Base-by-base conservation (phyloP, 1,140 invertebrate species). In the Meloidogyne hapla region DNA sequence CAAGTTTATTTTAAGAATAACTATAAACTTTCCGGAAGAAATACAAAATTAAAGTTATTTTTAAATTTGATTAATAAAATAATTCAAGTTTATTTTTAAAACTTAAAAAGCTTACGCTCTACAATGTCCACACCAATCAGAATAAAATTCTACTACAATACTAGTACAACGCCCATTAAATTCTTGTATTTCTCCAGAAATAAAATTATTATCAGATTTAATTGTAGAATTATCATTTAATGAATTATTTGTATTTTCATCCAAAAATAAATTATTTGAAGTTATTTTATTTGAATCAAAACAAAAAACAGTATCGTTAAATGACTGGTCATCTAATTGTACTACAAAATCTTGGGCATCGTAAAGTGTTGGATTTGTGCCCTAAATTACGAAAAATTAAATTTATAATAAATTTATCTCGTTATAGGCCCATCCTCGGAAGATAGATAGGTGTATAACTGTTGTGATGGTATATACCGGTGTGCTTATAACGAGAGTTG, bases 111-210 rank as follows among this genome's bases (percentile, higher is more conserved):
- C 83, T 45, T 84, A 86, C n/a, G 75, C 26, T 73, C 84, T 69
- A 62, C 84, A 86, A 76, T 86, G 84, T 8, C 85, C 85, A 67
- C 85, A 86, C 84, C 86, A 86, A 67, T 86, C 85, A 26, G 84
- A 84, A 75, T 86, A 86, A 74, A 86, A 86, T 68, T 85, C 61
- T 33, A 85, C 62, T 8, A 63, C 25, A 25, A 63, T 65, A 15
- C 48, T 63, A 9, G 56, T 76, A 40, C 63, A 75, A 23, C 28
- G 23, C 13, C 12, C 23, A 69, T 25, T 25, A 26, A 42, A n/a
- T 56, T 56, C 48, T 18, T n/a, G 15, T 68, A 68, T 4, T n/a
- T 26, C 68, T 42, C 33, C 33, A 8, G 25, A 42, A 42, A 42
- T 25, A 21, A 26, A 42, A 42, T 45, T 28, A 68, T 33, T 33